A percentile compares a stretch with the other conserved stretches of the same genome.
Evolutionary conservation across 2,797 vertebrate species (phyloP).

Genomic region (Chaetodon trifasciatus): DNA sequence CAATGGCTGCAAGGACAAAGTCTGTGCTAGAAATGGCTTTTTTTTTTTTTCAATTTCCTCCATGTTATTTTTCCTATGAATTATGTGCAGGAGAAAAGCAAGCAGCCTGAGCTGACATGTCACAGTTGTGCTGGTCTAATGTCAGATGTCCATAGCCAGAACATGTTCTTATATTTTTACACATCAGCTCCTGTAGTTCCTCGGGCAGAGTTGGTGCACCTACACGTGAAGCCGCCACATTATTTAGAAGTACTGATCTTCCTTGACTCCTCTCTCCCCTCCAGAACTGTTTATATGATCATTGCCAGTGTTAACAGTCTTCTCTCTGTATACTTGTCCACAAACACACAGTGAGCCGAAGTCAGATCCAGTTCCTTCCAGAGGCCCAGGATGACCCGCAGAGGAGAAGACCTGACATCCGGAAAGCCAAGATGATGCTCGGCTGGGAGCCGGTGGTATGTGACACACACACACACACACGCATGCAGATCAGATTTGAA

Average conservation of each 20-base stretch:
- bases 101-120: neutral
- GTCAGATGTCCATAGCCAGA: neutral
- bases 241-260: neutral
- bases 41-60: neutral
- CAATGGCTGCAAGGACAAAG: neutral
- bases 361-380: conserved; percentile 98
- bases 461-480: conserved; percentile 34
- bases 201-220: neutral
- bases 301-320: neutral
- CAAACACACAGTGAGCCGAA: conserved; percentile 87
- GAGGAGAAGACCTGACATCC: conserved; percentile 96
- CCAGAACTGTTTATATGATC: neutral
- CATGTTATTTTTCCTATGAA: neutral
- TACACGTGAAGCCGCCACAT: neutral
- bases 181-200: neutral
- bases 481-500: neutral
- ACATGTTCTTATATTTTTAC: neutral
- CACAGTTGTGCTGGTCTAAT: neutral
- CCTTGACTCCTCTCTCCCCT: neutral
- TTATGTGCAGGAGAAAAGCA: neutral
- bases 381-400: conserved; percentile 99
- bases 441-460: conserved; percentile 98
- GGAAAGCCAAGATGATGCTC: conserved; percentile 95
- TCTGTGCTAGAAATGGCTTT: neutral
- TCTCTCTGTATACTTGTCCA: neutral